Conservation (phyloP, 1,140 invertebrate genomes). For the Pomacea maculata region DNA sequence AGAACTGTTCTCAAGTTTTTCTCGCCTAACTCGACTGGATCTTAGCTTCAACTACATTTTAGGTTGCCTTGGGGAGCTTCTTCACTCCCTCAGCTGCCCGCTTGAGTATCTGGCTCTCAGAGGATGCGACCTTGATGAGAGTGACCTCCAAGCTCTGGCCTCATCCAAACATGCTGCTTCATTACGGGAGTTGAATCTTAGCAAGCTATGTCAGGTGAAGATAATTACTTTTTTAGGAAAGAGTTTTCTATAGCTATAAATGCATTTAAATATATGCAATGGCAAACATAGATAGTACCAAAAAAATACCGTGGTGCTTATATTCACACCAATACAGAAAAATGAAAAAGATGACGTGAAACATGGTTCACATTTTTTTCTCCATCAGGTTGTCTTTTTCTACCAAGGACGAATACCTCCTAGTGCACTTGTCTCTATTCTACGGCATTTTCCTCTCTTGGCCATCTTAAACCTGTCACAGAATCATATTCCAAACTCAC, state of each 20-base stretch:
- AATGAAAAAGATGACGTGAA: not conserved
- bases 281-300: too few relatives aligned
- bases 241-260: not conserved
- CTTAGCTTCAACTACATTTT: slow-evolving; percentile 49
- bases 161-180: slow-evolving; percentile 42
- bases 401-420: slow-evolving; percentile 39
- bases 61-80: slow-evolving; percentile 49
- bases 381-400: slow-evolving; percentile 2
- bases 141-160: slow-evolving; percentile 38
- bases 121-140: slow-evolving; percentile 48
- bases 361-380: not conserved
- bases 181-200: slow-evolving; percentile 48
- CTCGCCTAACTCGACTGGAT: slow-evolving; percentile 39
- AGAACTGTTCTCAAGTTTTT: slow-evolving; percentile 28
- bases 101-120: slow-evolving; percentile 46
- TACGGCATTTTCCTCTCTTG: slow-evolving; percentile 43
- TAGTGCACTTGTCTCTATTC: slow-evolving; percentile 35
- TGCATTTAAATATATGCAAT: not conserved
- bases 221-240: slow-evolving; percentile 22
- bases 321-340: not conserved
- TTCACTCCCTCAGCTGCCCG: slow-evolving; percentile 37
- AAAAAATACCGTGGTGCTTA: not conserved
- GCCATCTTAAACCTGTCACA: slow-evolving; percentile 43
- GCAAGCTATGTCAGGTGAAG: slow-evolving; percentile 47
- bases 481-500: slow-evolving; percentile 42